phyloP scores from a whole-genome alignment of 2,888 invertebrate species.

The Acholoe squamosa region DNA sequence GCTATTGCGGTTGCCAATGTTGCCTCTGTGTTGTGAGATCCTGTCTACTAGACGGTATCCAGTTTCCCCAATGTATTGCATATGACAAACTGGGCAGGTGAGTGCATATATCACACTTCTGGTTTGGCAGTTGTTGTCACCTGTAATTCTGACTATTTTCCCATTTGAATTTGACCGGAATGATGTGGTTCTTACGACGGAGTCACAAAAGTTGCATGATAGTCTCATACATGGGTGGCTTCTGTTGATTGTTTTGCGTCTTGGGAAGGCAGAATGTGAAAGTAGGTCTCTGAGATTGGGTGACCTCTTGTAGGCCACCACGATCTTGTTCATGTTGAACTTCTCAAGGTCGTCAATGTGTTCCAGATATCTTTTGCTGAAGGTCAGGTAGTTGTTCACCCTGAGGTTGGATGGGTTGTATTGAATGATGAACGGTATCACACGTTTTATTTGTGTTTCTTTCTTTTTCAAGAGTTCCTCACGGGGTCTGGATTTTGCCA shows the following conservation, averaged over 20 bases:
- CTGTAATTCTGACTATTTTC: not conserved
- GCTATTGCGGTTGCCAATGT: not conserved
- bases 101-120: not conserved
- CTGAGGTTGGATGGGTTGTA: conserved; percentile 14
- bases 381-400: not conserved
- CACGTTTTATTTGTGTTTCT: not conserved
- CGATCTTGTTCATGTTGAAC: not conserved
- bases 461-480: not conserved
- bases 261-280: not conserved
- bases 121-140: conserved; percentile 14
- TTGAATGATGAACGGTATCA: not conserved
- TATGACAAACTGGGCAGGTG: not conserved
- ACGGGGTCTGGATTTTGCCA: not conserved
- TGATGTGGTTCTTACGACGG: not conserved
- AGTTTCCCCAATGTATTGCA: conserved; percentile 4
- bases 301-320: not conserved
- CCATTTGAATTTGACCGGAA: not conserved
- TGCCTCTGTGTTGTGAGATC: not conserved
- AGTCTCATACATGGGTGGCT: not conserved
- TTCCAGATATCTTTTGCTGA: not conserved
- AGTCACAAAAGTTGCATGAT: not conserved
- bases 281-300: not conserved
- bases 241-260: not conserved
- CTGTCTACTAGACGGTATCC: not conserved
- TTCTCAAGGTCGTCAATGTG: not conserved